Evolutionary conservation across 2,888 invertebrate species (phyloP), one percentile per base, ranked within the genome.

Genomic region (Eurytoma adleriae): DNA sequence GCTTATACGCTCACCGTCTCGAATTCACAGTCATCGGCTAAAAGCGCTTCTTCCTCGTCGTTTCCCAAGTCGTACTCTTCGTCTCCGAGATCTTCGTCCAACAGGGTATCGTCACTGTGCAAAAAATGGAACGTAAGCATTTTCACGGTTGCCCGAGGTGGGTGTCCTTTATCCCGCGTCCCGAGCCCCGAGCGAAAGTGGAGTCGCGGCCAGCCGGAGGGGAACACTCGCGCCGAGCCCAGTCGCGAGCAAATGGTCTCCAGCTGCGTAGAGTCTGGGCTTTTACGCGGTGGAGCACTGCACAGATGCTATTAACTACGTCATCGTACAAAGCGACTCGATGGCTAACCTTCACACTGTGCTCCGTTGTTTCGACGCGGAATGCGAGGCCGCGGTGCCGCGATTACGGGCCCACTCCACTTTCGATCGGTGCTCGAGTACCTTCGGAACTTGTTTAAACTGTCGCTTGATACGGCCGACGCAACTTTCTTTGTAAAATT

Each of bases 41-140:
- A 86, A 57, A 92, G 88, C 18, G 91, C 91, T 85, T 92, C 91
- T 87, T 91, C 91, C 84, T 91, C 91, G 68, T 91, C 91, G 83
- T 91, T 91, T 78, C 90, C 91, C 70, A 91, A 85, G 83, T 91
- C 91, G 82, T 91, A 91, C 72, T 90, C 91, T 77, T 91, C 90
- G 68, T 91, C 91, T 30, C 90, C 91, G 54, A 91, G 90, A 84
- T 91, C 91, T 86, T 91, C 91, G 67, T 90, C 91, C 87, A 91
- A 85, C 73, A 91, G 84, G 54, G 89, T 89, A 80, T 91, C 91
- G 79, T 91, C 91, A 84, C 91, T 91, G 83, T 69, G 85, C 84
- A 80, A 82, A 70, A 78, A 77, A 70, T 54, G 18, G 62, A 59
- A 50, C 14, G 73, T 7, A 66, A 54, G 57, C 18, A 75, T 75